Conservation (phyloP, 2,113 vertebrate species). For the Dromas ardeola region DNA sequence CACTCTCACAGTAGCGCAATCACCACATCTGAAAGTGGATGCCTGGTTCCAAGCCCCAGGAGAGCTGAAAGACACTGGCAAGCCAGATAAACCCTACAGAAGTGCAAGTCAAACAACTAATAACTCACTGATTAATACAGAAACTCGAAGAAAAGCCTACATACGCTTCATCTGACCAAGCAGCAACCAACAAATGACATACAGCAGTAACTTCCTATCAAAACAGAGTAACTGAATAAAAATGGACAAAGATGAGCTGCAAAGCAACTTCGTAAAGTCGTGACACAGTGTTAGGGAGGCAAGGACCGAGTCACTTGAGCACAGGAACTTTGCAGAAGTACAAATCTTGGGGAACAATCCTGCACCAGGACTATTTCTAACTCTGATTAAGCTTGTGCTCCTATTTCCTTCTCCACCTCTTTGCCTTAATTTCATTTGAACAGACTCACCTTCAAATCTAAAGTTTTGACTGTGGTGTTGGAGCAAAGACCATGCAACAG, state of each 20-base stretch:
- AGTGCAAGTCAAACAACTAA: background rate
- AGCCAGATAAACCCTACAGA: background rate
- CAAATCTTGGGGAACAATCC: background rate
- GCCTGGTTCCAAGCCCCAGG: background rate
- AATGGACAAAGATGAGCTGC: accelerated
- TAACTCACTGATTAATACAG: background rate
- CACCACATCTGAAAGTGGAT: background rate
- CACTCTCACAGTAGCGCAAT: background rate
- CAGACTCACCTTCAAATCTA: conserved; percentile 90
- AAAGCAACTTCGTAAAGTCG: background rate
- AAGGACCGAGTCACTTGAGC: background rate
- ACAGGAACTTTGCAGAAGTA: background rate
- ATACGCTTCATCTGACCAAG: background rate
- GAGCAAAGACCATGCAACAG: conserved; percentile 85
- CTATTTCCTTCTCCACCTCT: background rate
- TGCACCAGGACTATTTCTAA: background rate
- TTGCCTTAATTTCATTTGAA: background rate
- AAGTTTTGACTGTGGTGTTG: conserved; percentile 81
- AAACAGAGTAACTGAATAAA: background rate
- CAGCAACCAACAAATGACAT: background rate
- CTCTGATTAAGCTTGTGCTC: background rate
- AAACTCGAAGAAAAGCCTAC: background rate
- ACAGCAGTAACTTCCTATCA: background rate
- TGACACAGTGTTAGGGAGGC: accelerated
- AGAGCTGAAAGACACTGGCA: background rate